A percentile compares a stretch with the other conserved stretches of the same genome.
These are phyloP conservation scores for Platyscapa corneri DNA, from an alignment of 1,140 invertebrate genomes.

Conservation along the genomic window DNA sequence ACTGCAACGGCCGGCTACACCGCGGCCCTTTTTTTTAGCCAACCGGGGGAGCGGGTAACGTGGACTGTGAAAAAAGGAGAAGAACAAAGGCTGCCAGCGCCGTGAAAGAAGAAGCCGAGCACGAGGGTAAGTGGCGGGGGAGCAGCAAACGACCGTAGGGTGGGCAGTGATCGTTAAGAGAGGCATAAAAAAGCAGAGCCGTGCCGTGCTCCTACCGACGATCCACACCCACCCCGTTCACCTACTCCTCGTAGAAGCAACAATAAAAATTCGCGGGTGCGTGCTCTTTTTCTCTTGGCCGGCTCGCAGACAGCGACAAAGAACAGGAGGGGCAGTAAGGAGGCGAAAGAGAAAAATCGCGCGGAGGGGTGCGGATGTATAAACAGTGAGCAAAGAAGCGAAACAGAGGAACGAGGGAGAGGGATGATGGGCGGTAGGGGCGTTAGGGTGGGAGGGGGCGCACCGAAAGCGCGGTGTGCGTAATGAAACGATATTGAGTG, in stretches of 20 bases:
- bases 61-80: slow-evolving; percentile 3
- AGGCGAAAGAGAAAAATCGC: slow-evolving; percentile 50
- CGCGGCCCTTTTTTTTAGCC: slow-evolving; percentile 26
- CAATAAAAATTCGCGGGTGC: slow-evolving; percentile 72
- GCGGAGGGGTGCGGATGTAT: slow-evolving; percentile 20
- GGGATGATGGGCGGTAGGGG: not conserved
- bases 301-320: not conserved
- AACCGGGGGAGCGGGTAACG: slow-evolving; percentile 28
- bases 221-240: not conserved
- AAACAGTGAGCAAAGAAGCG: slow-evolving; percentile 12
- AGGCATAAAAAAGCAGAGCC: slow-evolving; percentile 56
- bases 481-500: slow-evolving; percentile 74
- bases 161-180: slow-evolving; percentile 61
- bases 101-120: not conserved
- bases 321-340: slow-evolving; percentile 23
- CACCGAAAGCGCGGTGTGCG: slow-evolving; percentile 54
- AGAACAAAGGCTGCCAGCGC: not conserved
- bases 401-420: slow-evolving; percentile 31
- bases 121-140: not conserved
- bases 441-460: not conserved
- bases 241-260: slow-evolving; percentile 64
- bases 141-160: slow-evolving; percentile 50
- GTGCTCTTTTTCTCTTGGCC: not conserved
- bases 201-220: not conserved
- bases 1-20: not conserved